Conservation (phyloP, 2,888 invertebrate genomes). For the Xestia sexstrigata region DNA sequence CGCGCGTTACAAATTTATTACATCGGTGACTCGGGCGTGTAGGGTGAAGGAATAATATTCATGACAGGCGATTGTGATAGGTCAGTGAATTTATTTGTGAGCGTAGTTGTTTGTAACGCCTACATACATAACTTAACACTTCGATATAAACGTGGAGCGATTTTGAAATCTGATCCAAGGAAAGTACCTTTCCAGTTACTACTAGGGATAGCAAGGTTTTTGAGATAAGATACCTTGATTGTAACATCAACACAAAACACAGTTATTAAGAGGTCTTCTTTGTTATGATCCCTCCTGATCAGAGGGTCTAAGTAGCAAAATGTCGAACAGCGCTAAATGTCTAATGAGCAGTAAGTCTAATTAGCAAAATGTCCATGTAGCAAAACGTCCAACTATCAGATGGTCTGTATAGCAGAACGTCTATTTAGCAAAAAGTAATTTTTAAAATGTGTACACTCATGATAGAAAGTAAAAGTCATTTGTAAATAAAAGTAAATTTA, state of each 20-base stretch:
- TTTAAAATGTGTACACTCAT: too few species aligned
- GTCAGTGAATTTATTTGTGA: constrained; percentile 64
- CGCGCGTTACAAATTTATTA: constrained; percentile 60
- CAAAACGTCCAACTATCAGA: too few species aligned
- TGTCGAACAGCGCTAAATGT: too few species aligned
- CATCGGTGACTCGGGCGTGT: constrained; percentile 42
- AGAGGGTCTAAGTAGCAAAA: too few species aligned
- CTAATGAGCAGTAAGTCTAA: too few species aligned
- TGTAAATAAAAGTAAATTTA: too few species aligned
- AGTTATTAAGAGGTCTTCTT: not conserved
- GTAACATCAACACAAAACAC: not conserved
- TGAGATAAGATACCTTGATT: not conserved
- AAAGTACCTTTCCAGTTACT: not conserved
- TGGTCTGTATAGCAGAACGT: too few species aligned
- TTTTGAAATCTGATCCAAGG: constrained; percentile 25
- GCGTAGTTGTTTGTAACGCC: constrained; percentile 53
- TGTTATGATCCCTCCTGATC: too few species aligned
- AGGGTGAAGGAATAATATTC: constrained; percentile 59
- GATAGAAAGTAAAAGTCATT: too few species aligned
- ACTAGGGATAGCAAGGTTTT: not conserved
- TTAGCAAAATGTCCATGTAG: too few species aligned
- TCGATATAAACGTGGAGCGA: constrained; percentile 17
- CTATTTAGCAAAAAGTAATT: too few species aligned
- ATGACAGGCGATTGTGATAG: constrained; percentile 62
- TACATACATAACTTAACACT: constrained; percentile 46